phyloP scores from a whole-genome alignment of 2,113 vertebrate species.

The Cynoglossus semilaevis region DNA sequence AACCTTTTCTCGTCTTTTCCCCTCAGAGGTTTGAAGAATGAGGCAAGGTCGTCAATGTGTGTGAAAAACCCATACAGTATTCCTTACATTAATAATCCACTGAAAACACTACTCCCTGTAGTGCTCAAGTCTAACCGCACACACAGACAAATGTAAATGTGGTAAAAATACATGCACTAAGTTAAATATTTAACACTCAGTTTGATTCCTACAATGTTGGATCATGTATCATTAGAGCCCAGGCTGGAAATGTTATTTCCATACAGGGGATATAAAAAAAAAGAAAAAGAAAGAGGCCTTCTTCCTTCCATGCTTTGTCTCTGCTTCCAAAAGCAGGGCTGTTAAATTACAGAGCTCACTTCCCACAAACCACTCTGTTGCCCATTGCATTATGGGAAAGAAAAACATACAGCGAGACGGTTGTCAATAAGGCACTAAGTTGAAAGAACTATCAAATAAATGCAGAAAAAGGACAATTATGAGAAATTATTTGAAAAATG shows the following conservation, averaged over 20 bases:
- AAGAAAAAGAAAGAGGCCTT: neutral
- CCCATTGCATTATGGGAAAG: conserved; percentile 29
- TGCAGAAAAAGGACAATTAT: too few species aligned
- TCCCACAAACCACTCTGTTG: conserved; percentile 2
- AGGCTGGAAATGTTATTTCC: conserved; percentile 19
- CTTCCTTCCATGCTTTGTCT: conserved; percentile 24
- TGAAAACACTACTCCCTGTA: neutral
- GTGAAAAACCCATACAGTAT: neutral
- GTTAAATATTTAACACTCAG: conserved; percentile 10
- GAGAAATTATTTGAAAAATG: too few species aligned
- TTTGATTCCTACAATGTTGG: conserved; percentile 21
- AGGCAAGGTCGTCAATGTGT: too few species aligned
- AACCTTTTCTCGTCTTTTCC: neutral
- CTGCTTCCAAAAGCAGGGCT: conserved; percentile 16
- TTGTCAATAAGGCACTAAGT: neutral
- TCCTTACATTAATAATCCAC: conserved; percentile 15
- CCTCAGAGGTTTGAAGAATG: neutral
- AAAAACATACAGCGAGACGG: conserved; percentile 9
- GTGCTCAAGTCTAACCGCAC: neutral
- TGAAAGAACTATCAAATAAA: neutral
- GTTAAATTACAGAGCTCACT: conserved; percentile 31
- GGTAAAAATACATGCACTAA: conserved; percentile 3
- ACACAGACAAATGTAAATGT: conserved; percentile 11
- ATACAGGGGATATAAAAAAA: conserved; percentile 3
- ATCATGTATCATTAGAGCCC: conserved; percentile 10